A percentile compares a stretch with the other conserved stretches of the same genome.
Conservation (phyloP, 2,797 vertebrate species). For the Pygocentrus nattereri region DNA sequence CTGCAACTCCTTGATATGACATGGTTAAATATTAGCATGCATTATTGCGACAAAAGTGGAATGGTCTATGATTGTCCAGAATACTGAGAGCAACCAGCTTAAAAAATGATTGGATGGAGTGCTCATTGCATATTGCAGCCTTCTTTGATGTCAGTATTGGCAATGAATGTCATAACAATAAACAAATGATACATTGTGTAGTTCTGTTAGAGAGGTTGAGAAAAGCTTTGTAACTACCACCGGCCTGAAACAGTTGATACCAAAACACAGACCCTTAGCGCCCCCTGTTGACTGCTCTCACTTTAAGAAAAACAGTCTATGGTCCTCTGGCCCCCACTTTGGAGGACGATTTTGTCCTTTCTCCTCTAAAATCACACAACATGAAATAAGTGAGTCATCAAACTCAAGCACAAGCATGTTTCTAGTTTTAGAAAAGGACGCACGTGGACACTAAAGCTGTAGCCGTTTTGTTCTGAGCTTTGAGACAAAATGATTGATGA, state of each 20-base stretch:
- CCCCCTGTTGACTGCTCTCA: conserved; percentile 44
- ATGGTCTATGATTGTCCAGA: no score
- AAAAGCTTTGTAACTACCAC: neutral
- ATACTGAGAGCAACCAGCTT: no score
- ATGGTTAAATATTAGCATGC: no score
- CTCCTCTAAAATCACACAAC: neutral
- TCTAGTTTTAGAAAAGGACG: conserved; percentile 14
- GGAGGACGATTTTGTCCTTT: neutral
- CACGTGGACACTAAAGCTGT: conserved; percentile 28
- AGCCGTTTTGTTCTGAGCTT: conserved; percentile 26
- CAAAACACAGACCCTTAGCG: conserved; percentile 36
- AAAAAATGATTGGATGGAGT: no score
- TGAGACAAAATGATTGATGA: conserved; percentile 44
- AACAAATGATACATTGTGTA: neutral
- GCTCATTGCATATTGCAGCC: no score
- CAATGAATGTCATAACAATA: no score
- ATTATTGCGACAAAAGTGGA: no score
- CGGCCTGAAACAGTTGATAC: neutral
- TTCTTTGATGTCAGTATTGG: no score
- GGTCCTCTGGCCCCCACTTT: neutral
- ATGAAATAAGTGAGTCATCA: neutral
- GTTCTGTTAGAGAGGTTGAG: neutral
- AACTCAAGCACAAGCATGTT: neutral
- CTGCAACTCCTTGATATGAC: no score
- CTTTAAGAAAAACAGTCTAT: neutral